Percentiles rank a stretch among this genome's conserved stretches.
phyloP scores from a whole-genome alignment of 2,888 invertebrate species.

The Mystacides longicornis region DNA sequence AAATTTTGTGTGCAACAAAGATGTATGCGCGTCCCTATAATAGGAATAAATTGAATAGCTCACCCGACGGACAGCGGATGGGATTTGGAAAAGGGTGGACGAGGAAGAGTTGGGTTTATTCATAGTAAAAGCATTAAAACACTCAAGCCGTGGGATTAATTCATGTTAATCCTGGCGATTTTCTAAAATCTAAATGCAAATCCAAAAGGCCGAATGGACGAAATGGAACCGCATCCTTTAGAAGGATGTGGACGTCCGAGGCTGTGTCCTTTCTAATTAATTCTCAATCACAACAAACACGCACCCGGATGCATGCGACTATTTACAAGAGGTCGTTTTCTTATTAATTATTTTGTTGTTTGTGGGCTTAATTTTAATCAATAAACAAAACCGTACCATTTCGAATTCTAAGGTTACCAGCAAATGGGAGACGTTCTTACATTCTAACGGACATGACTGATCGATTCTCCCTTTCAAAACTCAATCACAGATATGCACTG shows the following conservation, averaged over 20 bases:
- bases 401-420: too few relatives aligned
- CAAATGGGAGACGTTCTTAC: too few relatives aligned
- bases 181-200: conserved; percentile 27
- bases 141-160: conserved; percentile 24
- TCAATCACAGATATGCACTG: too few relatives aligned
- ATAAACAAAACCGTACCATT: too few relatives aligned
- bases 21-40: conserved; percentile 2
- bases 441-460: too few relatives aligned
- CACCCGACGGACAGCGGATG: conserved; percentile 20
- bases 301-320: background rate
- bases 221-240: background rate
- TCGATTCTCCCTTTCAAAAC: too few relatives aligned
- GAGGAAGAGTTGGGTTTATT: conserved; percentile 7
- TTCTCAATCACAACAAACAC: conserved; percentile 8
- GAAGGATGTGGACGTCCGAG: conserved; percentile 2
- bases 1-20: too few relatives aligned
- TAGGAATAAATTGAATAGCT: conserved; percentile 26
- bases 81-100: too few relatives aligned
- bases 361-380: background rate
- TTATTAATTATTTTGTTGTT: background rate
- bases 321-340: background rate
- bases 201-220: conserved; percentile 13
- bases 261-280: conserved; percentile 10
- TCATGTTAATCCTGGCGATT: conserved; percentile 24
- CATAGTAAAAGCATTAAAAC: conserved; percentile 18